phyloP scores from a whole-genome alignment of 2,113 vertebrate species.

The Cyrtonyx montezumae region DNA sequence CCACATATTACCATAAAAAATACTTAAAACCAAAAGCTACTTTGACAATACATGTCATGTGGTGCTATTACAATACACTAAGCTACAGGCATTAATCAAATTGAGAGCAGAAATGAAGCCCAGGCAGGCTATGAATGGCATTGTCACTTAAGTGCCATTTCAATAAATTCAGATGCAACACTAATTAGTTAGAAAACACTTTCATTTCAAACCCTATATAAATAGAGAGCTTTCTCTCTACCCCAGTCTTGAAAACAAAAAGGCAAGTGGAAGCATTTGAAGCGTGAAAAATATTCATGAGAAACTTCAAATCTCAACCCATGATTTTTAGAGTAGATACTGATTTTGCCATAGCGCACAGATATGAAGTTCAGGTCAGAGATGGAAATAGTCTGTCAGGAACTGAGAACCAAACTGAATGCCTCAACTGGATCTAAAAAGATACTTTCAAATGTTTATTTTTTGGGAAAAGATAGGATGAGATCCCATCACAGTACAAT shows the following conservation, averaged over 20 bases:
- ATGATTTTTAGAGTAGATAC: not conserved
- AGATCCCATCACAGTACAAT: not conserved
- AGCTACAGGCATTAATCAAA: slow-evolving; percentile 17
- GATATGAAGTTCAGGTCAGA: not conserved
- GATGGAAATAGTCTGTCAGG: too few relatives aligned
- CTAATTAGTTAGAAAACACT: not conserved
- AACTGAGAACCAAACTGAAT: not conserved
- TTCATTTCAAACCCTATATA: not conserved
- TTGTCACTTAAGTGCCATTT: not conserved
- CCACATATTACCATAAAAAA: not conserved
- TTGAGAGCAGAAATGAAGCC: slow-evolving; percentile 41
- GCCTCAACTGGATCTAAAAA: too few relatives aligned
- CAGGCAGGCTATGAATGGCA: not conserved
- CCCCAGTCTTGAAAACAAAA: not conserved
- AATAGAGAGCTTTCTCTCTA: not conserved
- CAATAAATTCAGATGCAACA: not conserved
- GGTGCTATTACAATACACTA: slow-evolving; percentile 18
- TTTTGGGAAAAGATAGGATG: not conserved
- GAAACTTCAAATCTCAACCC: not conserved
- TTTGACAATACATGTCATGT: not conserved
- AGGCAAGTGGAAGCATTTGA: not conserved
- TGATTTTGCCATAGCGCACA: rapidly evolving
- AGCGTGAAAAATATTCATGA: not conserved
- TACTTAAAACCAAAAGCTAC: not conserved
- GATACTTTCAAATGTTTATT: not conserved